phyloP scores from a whole-genome alignment of 2,888 invertebrate genomes.

The Allophyes oxyacanthae region DNA sequence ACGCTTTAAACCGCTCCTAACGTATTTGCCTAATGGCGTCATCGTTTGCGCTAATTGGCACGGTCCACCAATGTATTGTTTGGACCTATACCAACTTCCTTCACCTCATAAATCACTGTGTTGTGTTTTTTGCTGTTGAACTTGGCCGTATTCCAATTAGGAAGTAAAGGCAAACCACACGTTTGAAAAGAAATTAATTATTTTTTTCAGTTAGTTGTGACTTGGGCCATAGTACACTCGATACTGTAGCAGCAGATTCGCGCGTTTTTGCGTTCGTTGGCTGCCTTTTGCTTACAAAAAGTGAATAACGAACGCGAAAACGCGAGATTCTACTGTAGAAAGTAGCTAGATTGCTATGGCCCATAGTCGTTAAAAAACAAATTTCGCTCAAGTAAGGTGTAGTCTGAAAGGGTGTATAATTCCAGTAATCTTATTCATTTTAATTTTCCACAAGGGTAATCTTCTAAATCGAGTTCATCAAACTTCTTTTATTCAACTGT shows the following conservation, averaged over 20 bases:
- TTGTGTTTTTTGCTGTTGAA: conserved; percentile 49
- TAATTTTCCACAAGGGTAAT: too few relatives aligned
- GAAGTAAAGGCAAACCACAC: conserved; percentile 31
- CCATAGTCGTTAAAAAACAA: conserved; percentile 17
- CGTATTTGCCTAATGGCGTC: conserved; percentile 31
- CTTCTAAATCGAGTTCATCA: too few relatives aligned
- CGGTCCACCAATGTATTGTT: conserved; percentile 36
- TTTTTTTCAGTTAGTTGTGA: conserved; percentile 1
- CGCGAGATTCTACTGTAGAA: too few relatives aligned
- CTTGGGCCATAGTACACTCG: too few relatives aligned
- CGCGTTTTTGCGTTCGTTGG: too few relatives aligned
- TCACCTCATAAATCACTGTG: conserved; percentile 53
- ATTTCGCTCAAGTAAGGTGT: background rate
- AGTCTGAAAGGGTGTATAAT: background rate
- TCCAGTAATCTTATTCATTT: too few relatives aligned
- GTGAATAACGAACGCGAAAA: too few relatives aligned
- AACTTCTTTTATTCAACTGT: too few relatives aligned
- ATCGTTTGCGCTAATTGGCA: conserved; percentile 52
- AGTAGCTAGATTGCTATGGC: too few relatives aligned
- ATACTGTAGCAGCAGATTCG: too few relatives aligned
- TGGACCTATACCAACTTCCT: conserved; percentile 59
- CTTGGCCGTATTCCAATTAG: conserved; percentile 50
- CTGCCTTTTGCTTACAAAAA: too few relatives aligned
- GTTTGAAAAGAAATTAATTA: conserved; percentile 39
- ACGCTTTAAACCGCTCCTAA: conserved; percentile 3